Evolutionary conservation across 2,888 invertebrate species (phyloP).

Genomic region (Ditula angustiorana): DNA sequence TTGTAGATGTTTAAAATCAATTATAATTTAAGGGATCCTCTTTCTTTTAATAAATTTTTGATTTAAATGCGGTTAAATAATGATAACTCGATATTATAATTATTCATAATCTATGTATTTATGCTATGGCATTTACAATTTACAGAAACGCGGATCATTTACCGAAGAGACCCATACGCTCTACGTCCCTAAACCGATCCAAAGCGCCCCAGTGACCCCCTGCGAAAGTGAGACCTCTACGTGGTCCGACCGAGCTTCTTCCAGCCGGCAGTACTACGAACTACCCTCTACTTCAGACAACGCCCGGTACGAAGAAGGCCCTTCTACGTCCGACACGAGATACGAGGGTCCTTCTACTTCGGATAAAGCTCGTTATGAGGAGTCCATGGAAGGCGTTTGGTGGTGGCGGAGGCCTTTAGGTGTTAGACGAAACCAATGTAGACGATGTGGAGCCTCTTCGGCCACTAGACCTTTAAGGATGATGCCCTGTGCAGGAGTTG

Average conservation of each 20-base stretch:
- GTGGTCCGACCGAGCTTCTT: constrained; percentile 67
- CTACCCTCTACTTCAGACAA: constrained; percentile 48
- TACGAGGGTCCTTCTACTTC: constrained; percentile 56
- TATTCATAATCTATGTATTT: not conserved
- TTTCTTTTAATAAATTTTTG: too few relatives aligned
- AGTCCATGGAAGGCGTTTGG: constrained; percentile 61
- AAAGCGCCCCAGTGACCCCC: constrained; percentile 79
- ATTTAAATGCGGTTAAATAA: too few relatives aligned
- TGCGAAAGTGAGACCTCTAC: constrained; percentile 74
- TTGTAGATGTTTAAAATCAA: too few relatives aligned
- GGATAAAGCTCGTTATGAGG: constrained; percentile 60
- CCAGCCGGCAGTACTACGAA: constrained; percentile 45
- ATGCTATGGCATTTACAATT: constrained; percentile 39
- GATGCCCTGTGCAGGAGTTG: constrained; percentile 64
- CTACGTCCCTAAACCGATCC: constrained; percentile 67
- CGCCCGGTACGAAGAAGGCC: constrained; percentile 44
- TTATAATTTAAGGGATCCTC: too few relatives aligned
- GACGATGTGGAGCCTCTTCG: constrained; percentile 71
- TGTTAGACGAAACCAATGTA: constrained; percentile 64
- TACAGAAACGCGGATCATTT: constrained; percentile 77
- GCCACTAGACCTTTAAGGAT: constrained; percentile 69
- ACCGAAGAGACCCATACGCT: constrained; percentile 63
- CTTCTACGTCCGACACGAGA: constrained; percentile 36
- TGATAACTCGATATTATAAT: too few relatives aligned
- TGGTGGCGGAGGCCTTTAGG: constrained; percentile 67